These are phyloP conservation scores for Hippoglossus hippoglossus DNA, from an alignment of 2,797 vertebrate genomes.

Conservation along the genomic window DNA sequence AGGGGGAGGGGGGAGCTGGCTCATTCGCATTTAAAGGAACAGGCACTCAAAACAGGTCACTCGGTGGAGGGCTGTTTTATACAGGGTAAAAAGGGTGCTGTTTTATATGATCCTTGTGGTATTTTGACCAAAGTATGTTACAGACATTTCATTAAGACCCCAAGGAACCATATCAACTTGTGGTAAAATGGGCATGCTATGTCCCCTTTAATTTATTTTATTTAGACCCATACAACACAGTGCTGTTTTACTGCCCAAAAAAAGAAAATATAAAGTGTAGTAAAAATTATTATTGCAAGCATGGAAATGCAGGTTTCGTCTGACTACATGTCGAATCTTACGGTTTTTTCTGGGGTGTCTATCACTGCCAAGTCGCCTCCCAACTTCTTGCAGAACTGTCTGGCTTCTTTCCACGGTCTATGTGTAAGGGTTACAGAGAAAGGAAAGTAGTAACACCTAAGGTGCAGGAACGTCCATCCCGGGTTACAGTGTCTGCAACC, in stretches of 20 bases:
- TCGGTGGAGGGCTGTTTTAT: too few species aligned
- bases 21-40: too few species aligned
- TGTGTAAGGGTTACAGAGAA: constrained; percentile 11
- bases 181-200: too few species aligned
- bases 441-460: constrained; percentile 69
- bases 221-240: not conserved
- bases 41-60: too few species aligned
- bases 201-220: not conserved
- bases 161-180: too few species aligned
- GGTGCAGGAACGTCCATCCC: constrained; percentile 69
- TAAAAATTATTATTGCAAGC: not conserved
- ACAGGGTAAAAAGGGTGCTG: too few species aligned
- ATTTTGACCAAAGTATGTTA: too few species aligned
- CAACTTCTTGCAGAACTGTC: constrained; percentile 59
- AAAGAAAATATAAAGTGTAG: not conserved
- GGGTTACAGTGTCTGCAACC: constrained; percentile 76
- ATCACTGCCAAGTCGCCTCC: constrained; percentile 66
- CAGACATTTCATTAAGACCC: too few species aligned
- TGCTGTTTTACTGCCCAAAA: not conserved
- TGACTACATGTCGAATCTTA: constrained; percentile 41
- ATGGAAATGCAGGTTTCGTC: not conserved
- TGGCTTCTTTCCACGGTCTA: constrained; percentile 61
- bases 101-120: too few species aligned
- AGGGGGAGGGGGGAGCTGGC: too few species aligned
- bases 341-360: constrained; percentile 69